Evolutionary conservation across 2,797 vertebrate genomes (phyloP), one percentile per base, ranked within the genome.

Genomic region (Numenius phaeopus): DNA sequence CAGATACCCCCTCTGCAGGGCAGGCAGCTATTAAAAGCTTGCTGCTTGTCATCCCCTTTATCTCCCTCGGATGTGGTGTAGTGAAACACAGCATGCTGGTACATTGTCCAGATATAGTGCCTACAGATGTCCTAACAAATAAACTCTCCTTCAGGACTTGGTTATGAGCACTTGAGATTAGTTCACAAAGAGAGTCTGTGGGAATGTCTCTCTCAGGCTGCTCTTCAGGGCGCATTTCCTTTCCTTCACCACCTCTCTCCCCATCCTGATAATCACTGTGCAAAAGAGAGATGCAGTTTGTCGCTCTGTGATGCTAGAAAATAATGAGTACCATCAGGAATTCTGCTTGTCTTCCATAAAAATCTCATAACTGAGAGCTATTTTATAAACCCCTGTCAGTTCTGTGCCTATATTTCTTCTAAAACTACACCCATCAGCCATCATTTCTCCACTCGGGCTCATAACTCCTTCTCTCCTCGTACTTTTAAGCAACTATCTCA

Each of bases 311-410:
- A 83, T 62, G 69, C 50, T 66, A 82, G 64, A 86, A 96, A 96
- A 90, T 70, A 94, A 87, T 24, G 39, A 89, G 57, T 54, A 55
- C 40, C 46, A 86, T 66, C 73, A 95, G 89, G 87, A 83, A 82
- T 83, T 89, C 78, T 77, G 32, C 57, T 71, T 80, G 61, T 80
- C 83, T 83, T 73, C 69, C 72, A 81, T 26, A 75, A 66, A 93
- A 85, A 55, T 17, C 61, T 96, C 7, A 3, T 65, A 87, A 71
- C 61, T 50, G 49, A 90, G 75, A 87, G 78, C 32, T 95, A 34
- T 75, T 93, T 85, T 50, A 93, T 78, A 87, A 89, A 54, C 17
- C 30, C 26, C 40, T 75, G 42, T 83, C 78, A 69, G 61, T 62
- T 84, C 69, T 81, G 49, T 92, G 76, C 27, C 40, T 13, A 1